Evolutionary conservation across 1,140 invertebrate genomes (phyloP), one percentile per base, ranked within the genome.

Genomic region (Akabosia matsudoensis): DNA sequence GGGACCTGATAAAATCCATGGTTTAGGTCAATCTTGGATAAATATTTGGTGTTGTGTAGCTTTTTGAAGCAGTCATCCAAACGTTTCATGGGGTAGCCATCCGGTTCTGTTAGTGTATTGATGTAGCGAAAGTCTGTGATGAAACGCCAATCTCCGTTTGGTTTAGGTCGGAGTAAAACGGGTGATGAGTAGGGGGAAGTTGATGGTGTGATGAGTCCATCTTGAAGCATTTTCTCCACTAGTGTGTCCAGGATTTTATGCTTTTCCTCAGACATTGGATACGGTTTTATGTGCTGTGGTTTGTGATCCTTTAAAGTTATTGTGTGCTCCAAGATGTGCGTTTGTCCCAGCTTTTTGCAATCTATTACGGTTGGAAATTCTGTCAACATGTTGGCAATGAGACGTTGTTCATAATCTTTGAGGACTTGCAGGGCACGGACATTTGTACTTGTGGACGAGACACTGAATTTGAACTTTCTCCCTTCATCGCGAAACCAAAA

Each of bases 1-100:
- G 52, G 73, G 26, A 83, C 82, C 74, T 82, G 83, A 79, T 79
- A 83, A 78, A 82, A 84, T 7, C 79, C 82, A 18, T 77, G 72
- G 33, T 79, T 79, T 13, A 64, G 56, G n/a, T 64, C 56, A 24
- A 28, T 64, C 10, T 7, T 64, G 4, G n/a, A 13, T 64, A 64
- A 22, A 22, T 64, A 64, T 64, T 64, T 64, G 56, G 28, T 13
- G 28, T 64, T 22, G 7, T 7, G 4, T 28, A 64, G 28, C 4
- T 13, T 4, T 4, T 10, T 4, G 28, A 64, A 22, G 56, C 7
- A 7, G 28, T 64, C 56, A 10, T 64, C n/a, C 10, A 64, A 13
- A 13, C 51, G 13, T 4, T 73, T 76, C 0, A 76, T n/a, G 24
- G 77, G 79, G 52, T 70, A 78, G 0, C 24, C n/a, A 24, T 78